These are phyloP conservation scores for Champsocephalus gunnari DNA, from an alignment of 2,797 vertebrate genomes.

Conservation along the genomic window DNA sequence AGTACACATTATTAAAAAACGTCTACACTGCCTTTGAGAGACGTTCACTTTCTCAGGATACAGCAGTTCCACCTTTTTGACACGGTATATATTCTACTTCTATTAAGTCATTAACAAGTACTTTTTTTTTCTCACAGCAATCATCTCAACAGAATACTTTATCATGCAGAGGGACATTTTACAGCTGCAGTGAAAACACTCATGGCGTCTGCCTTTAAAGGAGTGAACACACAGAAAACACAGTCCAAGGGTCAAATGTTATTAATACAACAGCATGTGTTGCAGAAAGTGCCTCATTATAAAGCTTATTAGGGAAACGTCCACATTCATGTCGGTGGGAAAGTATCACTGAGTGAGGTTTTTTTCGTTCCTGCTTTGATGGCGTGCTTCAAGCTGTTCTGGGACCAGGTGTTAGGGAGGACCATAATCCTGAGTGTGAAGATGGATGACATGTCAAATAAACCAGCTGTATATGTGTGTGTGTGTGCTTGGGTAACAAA, in stretches of 20 bases:
- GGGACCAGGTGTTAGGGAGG: conserved; percentile 63
- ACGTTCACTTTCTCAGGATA: not conserved
- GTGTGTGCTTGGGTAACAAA: conserved; percentile 10
- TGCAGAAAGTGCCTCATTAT: conserved; percentile 50
- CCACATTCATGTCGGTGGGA: conserved; percentile 50
- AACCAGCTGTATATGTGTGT: conserved; percentile 46
- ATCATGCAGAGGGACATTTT: conserved; percentile 29
- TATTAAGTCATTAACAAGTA: not conserved
- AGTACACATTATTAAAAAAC: not conserved
- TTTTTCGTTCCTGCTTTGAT: conserved; percentile 42
- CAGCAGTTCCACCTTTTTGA: not conserved
- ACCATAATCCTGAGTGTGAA: conserved; percentile 60
- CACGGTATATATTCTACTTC: not conserved
- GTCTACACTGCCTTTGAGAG: not conserved
- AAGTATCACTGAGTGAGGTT: conserved; percentile 31
- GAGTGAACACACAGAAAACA: conserved; percentile 2
- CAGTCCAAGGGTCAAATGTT: conserved; percentile 53
- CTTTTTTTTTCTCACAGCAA: conserved; percentile 1
- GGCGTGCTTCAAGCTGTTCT: conserved; percentile 54
- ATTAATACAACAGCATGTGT: conserved; percentile 49
- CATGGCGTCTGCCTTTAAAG: not conserved
- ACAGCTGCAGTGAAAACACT: conserved; percentile 30
- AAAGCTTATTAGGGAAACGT: conserved; percentile 52
- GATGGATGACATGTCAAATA: conserved; percentile 76
- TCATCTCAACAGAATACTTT: conserved; percentile 11